Evolutionary conservation across 2,113 vertebrate species (phyloP), one percentile per base, ranked within the genome.

Genomic region (Phylloscopus trochiloides): DNA sequence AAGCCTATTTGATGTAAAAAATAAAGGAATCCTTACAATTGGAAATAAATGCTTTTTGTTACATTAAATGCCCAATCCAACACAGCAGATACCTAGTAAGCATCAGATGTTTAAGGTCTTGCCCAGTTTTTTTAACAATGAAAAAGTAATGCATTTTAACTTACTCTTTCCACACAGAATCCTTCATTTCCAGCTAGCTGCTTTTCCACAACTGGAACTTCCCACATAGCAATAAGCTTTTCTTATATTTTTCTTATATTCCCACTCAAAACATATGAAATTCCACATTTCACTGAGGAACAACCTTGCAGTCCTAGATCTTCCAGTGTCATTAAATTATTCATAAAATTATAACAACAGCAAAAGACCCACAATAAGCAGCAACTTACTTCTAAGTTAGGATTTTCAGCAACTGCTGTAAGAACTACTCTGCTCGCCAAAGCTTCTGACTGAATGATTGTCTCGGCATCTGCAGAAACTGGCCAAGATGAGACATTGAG

Each of bases 401-500:
- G 99, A 93, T 97, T 98, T 97, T 99, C 99, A 2, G 99, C 99
- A 1, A 99, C 95, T 51, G 98, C 99, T 40, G 99, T 98, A 26
- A 99, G 96, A 72, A 98, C 91, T 28, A 99, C 99, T 85, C 98
- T 98, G 85, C 97, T 98, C 47, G 99, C 98, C 94, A 99, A 98
- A 58, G 99, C 98, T 95, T 98, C 98, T 36, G 99, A 98, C 68
- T 98, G 98, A 47, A 98, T 81, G 5, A 98, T 77, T 17, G 98
- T 97, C 73, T 99, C 98, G 0, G 97, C 68, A 84, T 99, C 99
- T 38, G 99, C 98, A 58, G 98, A 98, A 42, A 99, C 98, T 1
- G 98, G 98, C 99, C 99, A 99, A 28, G 99, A 99, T 22, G 98
- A 98, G 89, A 99, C 97, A 92, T 98, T 98, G 80, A 99, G 98